Percentiles rank a stretch among this genome's conserved stretches.
phyloP scores from a whole-genome alignment of 2,113 vertebrate species.

The Hemichromis elongatus region DNA sequence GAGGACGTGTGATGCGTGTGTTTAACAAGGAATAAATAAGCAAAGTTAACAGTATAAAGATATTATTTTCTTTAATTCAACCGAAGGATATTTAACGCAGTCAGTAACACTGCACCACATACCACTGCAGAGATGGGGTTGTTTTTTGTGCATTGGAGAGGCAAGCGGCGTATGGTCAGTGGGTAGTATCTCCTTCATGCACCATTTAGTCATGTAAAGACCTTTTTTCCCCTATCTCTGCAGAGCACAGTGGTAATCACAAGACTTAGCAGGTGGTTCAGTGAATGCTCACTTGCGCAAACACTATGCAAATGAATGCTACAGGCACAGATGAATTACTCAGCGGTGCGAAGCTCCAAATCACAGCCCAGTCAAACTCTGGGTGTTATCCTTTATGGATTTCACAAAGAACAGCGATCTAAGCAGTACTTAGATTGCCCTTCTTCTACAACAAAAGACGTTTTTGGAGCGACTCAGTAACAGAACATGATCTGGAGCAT shows the following conservation, averaged over 20 bases:
- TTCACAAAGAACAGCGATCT: not conserved
- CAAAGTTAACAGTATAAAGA: not conserved
- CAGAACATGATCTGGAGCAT: not conserved
- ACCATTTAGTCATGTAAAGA: slow-evolving; percentile 56
- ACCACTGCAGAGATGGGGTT: not conserved
- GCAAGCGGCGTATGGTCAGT: slow-evolving; percentile 32
- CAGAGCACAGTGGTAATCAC: slow-evolving; percentile 48
- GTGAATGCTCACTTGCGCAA: slow-evolving; percentile 37
- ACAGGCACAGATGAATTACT: slow-evolving; percentile 18
- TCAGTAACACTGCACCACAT: not conserved
- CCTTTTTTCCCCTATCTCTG: slow-evolving; percentile 38
- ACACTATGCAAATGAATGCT: slow-evolving; percentile 28
- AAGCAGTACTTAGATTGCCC: not conserved
- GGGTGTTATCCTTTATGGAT: not conserved
- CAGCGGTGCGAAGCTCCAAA: not conserved
- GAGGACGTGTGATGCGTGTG: not conserved
- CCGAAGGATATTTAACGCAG: not conserved
- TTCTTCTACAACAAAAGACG: not conserved
- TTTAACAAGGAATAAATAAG: not conserved
- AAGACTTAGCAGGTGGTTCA: slow-evolving; percentile 52
- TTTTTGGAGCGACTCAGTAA: not conserved
- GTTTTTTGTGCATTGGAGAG: not conserved
- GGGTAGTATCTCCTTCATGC: slow-evolving; percentile 52
- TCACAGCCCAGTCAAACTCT: not conserved
- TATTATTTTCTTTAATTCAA: not conserved